Base-by-base conservation (phyloP, 2,113 vertebrate species). In the Hiodon tergisus region DNA sequence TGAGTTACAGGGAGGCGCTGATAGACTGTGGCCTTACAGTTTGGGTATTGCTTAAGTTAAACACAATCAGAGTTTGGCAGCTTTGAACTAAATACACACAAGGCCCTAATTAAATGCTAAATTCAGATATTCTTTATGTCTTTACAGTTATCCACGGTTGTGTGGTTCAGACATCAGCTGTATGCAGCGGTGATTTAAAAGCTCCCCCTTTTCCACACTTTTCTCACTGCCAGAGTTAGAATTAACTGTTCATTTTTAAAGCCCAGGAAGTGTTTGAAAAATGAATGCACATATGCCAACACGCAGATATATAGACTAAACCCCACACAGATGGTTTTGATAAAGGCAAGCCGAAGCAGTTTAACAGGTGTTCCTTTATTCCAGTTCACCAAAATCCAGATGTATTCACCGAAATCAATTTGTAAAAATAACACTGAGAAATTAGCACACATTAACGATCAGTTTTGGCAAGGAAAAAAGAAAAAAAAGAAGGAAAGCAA, bases 1-100 rank as follows among this genome's bases (percentile, higher is more conserved):
- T 83, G 83, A 82, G 84, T 89, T 88, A 81, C 50, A 82, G 73
- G 74, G 78, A 82, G 81, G 69, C 77, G 70, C 77, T 80, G 82
- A 85, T 79, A 80, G 83, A 85, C 82, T 82, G 68, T 76, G 79
- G 81, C 83, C 83, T 86, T 86, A 84, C 78, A 77, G 51, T 81
- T 83, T 67, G 50, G 78, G 86, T 88, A 85, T 85, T 87, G 80
- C 85, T 86, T 70, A 79, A 89, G 88, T 90, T 86, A 88, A 89
- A 89, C 87, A 88, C 84, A 86, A 88, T 89, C 86, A 88, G 79
- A 85, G 83, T 71, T 50, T 57, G 67, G 11, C 47, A 78, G 86
- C 85, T 89, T 87, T 79, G 82, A 87, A 85, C 79, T 79, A 82
- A 87, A 84, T 85, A 73, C 78, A 78, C 69, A 76, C 77, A 79